Evolutionary conservation across 2,113 vertebrate genomes (phyloP).

Genomic region (Callionymus lyra): DNA sequence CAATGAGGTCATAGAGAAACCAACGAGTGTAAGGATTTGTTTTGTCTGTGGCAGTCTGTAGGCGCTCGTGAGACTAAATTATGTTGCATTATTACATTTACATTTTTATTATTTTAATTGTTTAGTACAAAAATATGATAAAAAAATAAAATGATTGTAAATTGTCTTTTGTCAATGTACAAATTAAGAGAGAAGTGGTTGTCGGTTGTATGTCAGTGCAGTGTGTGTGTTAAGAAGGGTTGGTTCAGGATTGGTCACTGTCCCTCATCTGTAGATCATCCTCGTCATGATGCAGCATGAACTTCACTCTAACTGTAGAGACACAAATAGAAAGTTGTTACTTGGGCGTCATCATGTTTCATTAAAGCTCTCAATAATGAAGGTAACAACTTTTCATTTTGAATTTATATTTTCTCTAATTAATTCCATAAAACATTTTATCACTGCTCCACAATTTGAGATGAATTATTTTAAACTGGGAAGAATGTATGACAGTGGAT

Average conservation of each 20-base stretch:
- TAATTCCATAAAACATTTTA: no score
- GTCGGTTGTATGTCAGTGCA: slow-evolving; percentile 4
- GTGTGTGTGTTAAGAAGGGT: slow-evolving; percentile 2
- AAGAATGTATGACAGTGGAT: background rate
- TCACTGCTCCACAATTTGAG: slow-evolving; percentile 42
- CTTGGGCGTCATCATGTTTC: no score
- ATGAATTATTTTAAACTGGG: background rate
- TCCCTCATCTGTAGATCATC: slow-evolving; percentile 43
- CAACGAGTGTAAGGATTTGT: no score
- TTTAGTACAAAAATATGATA: slow-evolving; percentile 43
- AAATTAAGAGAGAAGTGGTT: slow-evolving; percentile 37
- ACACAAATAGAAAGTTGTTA: no score
- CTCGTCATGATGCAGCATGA: slow-evolving; percentile 21
- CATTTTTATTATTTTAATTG: slow-evolving; percentile 10
- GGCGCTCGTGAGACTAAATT: no score
- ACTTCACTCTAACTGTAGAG: no score
- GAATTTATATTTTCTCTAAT: no score
- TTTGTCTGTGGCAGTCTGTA: no score
- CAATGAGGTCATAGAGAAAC: no score
- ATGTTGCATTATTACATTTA: background rate
- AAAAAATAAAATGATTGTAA: slow-evolving; percentile 29
- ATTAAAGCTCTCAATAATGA: no score
- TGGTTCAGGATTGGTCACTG: slow-evolving; percentile 1
- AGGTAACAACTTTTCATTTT: no score
- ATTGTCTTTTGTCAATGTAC: slow-evolving; percentile 26